Evolutionary conservation across 2,113 vertebrate species (phyloP).

Genomic region (Toxotes chatareus): DNA sequence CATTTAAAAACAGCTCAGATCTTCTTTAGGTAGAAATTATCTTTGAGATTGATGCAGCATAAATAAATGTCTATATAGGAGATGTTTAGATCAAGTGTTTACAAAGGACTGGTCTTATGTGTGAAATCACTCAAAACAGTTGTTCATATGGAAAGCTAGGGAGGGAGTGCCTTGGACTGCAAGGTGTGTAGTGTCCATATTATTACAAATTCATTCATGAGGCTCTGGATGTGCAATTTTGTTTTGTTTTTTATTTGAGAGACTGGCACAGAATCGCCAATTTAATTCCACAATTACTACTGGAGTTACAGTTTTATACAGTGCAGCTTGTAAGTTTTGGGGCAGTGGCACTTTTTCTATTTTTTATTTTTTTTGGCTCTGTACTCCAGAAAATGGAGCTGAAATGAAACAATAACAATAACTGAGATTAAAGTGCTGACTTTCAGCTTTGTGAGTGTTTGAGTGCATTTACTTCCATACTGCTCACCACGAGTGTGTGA

Average conservation of each 20-base stretch:
- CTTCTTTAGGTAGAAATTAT: neutral
- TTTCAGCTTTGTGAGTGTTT: constrained; percentile 13
- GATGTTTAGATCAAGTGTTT: neutral
- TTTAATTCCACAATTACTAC: constrained; percentile 54
- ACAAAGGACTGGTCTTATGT: neutral
- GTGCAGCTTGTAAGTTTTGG: constrained; percentile 14
- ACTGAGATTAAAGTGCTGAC: constrained; percentile 30
- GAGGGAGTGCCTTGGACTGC: neutral
- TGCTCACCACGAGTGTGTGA: neutral
- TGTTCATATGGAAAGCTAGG: neutral
- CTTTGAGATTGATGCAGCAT: neutral
- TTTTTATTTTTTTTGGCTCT: constrained; percentile 24
- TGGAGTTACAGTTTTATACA: constrained; percentile 16
- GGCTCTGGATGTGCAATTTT: constrained; percentile 48
- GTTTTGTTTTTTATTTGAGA: constrained; percentile 29
- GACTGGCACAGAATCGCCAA: constrained; percentile 37
- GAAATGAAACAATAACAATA: constrained; percentile 49
- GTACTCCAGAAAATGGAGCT: constrained; percentile 16
- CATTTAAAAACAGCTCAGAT: neutral
- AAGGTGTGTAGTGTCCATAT: neutral
- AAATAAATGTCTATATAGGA: constrained; percentile 4
- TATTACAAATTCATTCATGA: constrained; percentile 31
- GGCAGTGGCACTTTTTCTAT: constrained; percentile 27
- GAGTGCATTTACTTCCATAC: constrained; percentile 1
- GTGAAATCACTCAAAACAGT: neutral